A percentile compares a stretch with the other conserved stretches of the same genome.
Evolutionary conservation across 2,888 invertebrate genomes (phyloP).

Genomic region (Apamea crenata): DNA sequence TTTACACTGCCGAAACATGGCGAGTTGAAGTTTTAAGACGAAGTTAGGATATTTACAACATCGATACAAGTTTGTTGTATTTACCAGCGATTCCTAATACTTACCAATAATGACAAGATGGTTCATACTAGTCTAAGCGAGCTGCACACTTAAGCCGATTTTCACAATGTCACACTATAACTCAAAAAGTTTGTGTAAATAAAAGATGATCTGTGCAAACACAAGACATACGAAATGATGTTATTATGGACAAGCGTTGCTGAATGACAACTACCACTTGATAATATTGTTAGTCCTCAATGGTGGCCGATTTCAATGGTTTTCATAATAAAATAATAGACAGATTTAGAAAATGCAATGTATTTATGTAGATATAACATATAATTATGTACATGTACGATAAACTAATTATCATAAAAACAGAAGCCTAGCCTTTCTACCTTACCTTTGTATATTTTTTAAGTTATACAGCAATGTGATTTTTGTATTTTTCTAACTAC

Average conservation of each 20-base stretch:
- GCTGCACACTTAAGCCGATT: constrained; percentile 40
- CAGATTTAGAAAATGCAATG: constrained; percentile 70
- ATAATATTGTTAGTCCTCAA: constrained; percentile 38
- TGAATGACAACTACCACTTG: constrained; percentile 33
- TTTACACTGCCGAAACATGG: background rate
- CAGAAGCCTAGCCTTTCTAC: constrained; percentile 79
- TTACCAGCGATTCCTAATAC: constrained; percentile 38
- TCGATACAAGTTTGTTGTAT: constrained; percentile 23
- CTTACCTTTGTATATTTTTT: constrained; percentile 78
- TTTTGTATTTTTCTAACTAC: constrained; percentile 87
- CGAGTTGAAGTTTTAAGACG: background rate
- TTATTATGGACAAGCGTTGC: constrained; percentile 46
- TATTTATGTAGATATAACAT: constrained; percentile 72
- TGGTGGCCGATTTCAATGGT: constrained; percentile 27
- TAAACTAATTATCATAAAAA: constrained; percentile 72
- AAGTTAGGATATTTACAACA: constrained; percentile 15
- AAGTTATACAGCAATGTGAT: constrained; percentile 87
- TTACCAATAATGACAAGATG: constrained; percentile 47
- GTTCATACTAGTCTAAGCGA: constrained; percentile 39
- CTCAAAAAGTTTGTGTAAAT: constrained; percentile 43
- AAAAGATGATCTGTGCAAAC: constrained; percentile 43
- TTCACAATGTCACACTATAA: constrained; percentile 44
- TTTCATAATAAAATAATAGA: constrained; percentile 73
- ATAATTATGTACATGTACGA: constrained; percentile 66
- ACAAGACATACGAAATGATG: constrained; percentile 52